Base-by-base conservation (phyloP, 2,113 vertebrate genomes). In the Podiceps cristatus region DNA sequence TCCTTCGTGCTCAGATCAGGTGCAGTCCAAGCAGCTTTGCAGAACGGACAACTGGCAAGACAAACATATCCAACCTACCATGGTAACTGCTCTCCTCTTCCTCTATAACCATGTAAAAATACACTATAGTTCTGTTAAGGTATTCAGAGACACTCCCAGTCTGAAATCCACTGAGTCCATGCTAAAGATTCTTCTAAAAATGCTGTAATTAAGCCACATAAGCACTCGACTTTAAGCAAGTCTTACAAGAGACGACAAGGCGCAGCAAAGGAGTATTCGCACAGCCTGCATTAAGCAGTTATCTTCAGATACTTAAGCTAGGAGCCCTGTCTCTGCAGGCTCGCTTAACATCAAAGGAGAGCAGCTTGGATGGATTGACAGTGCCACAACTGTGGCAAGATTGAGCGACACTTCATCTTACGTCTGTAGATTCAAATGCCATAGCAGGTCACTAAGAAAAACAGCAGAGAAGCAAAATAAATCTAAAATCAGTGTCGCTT, bases 1-100 rank as follows among this genome's bases (percentile, higher is more conserved):
- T 87, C 86, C 86, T 63, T 93, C 71, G 94, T 81, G 81, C 86
- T 97, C 81, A 80, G 60, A 50, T 49, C 22, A 14, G 4, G 27
- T 55, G 50, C 50, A 79, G 72, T n/a, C 89, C 47, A 82, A 84
- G 37, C 42, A 67, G 15, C 27, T 77, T 56, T 18, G 7, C 22
- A 75, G 49, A 60, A 8, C 11, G 63, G 78, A 24, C 16, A 45
- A 17, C 16, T 37, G 74, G 52, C 4, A 18, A 63, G 75, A 59
- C 31, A 78, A 45, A 55, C 28, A 16, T 23, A 52, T 13, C 20
- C 35, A 44, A 66, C 72, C 5, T 8, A 45, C 49, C 33, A 23
- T 40, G 28, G 18, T 11, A 47, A 7, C 22, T 40, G 4, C 25
- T 72, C 28, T 79, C 33, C 12, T 69, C 23, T 58, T 75, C 42